Base-by-base conservation (phyloP, 2,888 invertebrate genomes). In the Acanthosepion pharaonis region DNA sequence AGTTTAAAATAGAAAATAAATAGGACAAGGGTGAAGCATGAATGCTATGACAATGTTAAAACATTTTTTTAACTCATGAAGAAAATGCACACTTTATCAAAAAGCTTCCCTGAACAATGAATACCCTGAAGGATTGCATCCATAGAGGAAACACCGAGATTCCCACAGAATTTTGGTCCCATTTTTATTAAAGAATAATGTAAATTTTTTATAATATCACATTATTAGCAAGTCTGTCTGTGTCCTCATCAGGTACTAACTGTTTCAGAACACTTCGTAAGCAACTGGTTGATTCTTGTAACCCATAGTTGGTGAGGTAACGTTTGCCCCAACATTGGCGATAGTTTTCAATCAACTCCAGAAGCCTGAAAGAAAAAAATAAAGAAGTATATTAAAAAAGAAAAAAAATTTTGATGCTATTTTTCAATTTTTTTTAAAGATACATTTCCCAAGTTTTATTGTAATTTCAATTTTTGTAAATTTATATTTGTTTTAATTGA, bases 331-430 rank as follows among this genome's bases (percentile, higher is more conserved):
- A 98, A 33, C 98, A 97, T 91, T 98, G 97, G 96, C 98, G 98
- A 96, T 98, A 98, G 95, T 98, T 98, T 95, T 98, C 98, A 95
- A 98, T 97, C 95, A 98, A 97, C 94, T 98, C 98, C 94, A 98
- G 96, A 96, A 98, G 97, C 96, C 98, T 98, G 96, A 94, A 51
- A 94, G 91, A 94, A 42, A 91, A 91, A 33, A 78, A 42, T 42
- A 42, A 42, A 1, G 42, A 42, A 42, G 42, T 2, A 42, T 42
- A 42, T 42, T 42, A 42, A 42, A 42, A 42, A 42, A 42, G 42
- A 42, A 42, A 42, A 42, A 42, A 42, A 42, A 42, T 42, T 42
- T 42, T 42, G 42, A 42, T 42, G 42, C 42, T 42, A 42, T 1
- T 42, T 42, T 42, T 42, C 42, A 42, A 42, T 42, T 42, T 42